These are phyloP conservation scores for Podotricha telesiphe DNA, from an alignment of 2,888 invertebrate genomes.

Conservation along the genomic window DNA sequence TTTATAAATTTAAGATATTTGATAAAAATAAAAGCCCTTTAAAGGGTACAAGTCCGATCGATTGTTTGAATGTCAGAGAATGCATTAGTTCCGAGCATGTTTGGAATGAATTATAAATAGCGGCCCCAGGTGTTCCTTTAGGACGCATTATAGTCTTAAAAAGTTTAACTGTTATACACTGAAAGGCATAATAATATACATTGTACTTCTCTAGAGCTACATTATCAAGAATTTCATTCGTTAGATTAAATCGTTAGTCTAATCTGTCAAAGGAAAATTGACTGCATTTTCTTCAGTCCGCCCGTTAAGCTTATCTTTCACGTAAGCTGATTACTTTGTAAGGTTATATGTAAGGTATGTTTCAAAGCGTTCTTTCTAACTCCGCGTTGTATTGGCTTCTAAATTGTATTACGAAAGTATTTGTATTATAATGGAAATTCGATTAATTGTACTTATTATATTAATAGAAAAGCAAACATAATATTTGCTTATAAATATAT, in stretches of 20 bases:
- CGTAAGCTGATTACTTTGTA: not conserved
- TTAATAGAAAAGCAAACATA: too few species aligned
- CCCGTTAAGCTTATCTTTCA: not conserved
- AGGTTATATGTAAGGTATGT: not conserved
- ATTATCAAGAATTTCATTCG: not conserved
- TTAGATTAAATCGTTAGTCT: not conserved
- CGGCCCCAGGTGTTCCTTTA: too few species aligned
- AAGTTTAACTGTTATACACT: too few species aligned
- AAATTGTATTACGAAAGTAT: too few species aligned
- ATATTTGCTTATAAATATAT: too few species aligned
- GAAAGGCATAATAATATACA: not conserved
- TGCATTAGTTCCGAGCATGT: not conserved
- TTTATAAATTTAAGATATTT: conserved; percentile 30
- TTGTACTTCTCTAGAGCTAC: not conserved
- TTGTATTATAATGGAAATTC: too few species aligned
- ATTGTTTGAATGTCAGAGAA: conserved; percentile 24
- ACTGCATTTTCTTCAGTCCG: not conserved
- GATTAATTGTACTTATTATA: too few species aligned
- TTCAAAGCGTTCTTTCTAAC: not conserved
- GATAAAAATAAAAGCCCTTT: conserved; percentile 22
- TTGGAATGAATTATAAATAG: not conserved
- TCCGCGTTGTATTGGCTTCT: not conserved
- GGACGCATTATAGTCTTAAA: too few species aligned
- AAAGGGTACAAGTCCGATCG: conserved; percentile 22
- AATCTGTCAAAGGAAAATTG: not conserved